Evolutionary conservation across 2,888 invertebrate genomes (phyloP), one percentile per base, ranked within the genome.

Genomic region (Amblyjoppa proteus): DNA sequence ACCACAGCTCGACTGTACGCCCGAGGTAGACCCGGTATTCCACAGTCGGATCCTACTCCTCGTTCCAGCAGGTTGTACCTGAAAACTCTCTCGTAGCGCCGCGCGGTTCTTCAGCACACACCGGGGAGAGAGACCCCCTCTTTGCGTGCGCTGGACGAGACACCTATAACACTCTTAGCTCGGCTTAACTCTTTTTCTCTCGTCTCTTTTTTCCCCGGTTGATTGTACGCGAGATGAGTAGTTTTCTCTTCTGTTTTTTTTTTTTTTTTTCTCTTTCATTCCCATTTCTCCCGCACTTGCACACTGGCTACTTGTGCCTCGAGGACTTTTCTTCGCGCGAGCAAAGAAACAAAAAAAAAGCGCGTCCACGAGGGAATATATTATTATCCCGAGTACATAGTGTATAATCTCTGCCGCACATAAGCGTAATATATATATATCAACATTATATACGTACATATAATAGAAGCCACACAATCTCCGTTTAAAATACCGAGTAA

Each of bases 311-410:
- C 76, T 66, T 66, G 68, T 49, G 73, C 69, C 84, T 61, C 77
- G 77, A 78, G 73, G 81, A 84, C 74, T 77, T 77, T 79, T 75
- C 74, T 75, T 70, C 64, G 56, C 56, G 53, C 64, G 64, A 66
- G 51, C 51, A 28, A 64, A 20, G 38, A 5, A 58, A 11, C 20
- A 58, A 28, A 56, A 45, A 13, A 5, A 49, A 51, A 13, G 51
- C n/a, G 53, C n/a, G 53, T n/a, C n/a, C 28, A 3, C 28, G 45
- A 20, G 28, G 51, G 20, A n/a, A 66, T 77, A 64, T 82, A 77
- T 77, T 77, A 82, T 82, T 82, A 77, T 73, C 53, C 61, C n/a
- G 34, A 56, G 49, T 51, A 49, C 51, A 75, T 64, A 45, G 64
- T 75, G 64, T 75, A 64, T 49, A 75, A 45, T 58, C 61, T 61